Evolutionary conservation across 1,140 invertebrate species (phyloP).

Genomic region (Anastrepha obliqua): DNA sequence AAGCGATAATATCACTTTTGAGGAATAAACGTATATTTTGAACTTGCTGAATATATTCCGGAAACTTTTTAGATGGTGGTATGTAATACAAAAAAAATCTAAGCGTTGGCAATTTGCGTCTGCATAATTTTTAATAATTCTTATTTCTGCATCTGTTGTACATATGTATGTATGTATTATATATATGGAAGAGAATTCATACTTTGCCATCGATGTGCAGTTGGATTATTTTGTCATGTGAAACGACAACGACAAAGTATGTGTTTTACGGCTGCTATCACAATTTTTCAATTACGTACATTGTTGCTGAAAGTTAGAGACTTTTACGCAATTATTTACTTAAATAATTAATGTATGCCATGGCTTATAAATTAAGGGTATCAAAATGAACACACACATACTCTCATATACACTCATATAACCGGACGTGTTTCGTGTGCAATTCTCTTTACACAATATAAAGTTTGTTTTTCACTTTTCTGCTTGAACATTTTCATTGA

Average conservation of each 20-base stretch:
- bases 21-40: too few relatives aligned
- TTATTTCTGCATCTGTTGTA: neutral
- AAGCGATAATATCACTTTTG: too few relatives aligned
- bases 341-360: constrained; percentile 22
- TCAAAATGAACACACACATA: neutral
- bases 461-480: too few relatives aligned
- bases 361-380: constrained; percentile 6
- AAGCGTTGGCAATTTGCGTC: neutral
- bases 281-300: neutral
- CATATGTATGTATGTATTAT: too few relatives aligned
- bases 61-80: too few relatives aligned
- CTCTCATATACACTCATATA: too few relatives aligned
- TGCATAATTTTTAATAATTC: constrained; percentile 26
- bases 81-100: neutral
- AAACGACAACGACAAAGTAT: too few relatives aligned
- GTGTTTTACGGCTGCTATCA: neutral
- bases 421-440: neutral
- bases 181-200: too few relatives aligned
- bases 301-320: neutral
- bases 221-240: too few relatives aligned
- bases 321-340: constrained; percentile 1
- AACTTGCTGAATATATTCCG: too few relatives aligned
- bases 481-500: too few relatives aligned
- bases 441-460: neutral
- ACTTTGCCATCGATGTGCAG: too few relatives aligned